Percentiles rank a stretch among this genome's conserved stretches.
These are phyloP conservation scores for Hemitrygon akajei DNA, from an alignment of 2,797 vertebrate genomes.

Conservation along the genomic window DNA sequence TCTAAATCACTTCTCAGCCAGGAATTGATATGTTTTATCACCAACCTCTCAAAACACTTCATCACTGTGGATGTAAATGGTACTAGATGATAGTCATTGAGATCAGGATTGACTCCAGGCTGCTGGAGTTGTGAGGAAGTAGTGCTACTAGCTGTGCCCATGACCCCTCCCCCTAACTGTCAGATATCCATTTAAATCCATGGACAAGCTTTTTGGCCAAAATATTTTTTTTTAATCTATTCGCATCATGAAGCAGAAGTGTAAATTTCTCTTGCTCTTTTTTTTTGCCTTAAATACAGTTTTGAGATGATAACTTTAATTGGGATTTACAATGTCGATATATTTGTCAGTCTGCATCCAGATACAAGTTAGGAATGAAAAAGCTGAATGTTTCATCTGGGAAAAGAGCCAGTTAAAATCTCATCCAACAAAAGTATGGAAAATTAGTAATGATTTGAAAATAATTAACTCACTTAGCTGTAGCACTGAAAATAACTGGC, in stretches of 20 bases:
- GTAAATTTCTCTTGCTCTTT: not conserved
- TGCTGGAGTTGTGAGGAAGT: no score
- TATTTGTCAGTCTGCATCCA: not conserved
- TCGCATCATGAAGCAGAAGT: not conserved
- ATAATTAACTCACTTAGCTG: not conserved
- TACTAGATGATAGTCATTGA: no score
- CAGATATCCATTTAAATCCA: not conserved
- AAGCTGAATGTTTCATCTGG: not conserved
- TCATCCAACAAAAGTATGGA: not conserved
- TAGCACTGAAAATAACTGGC: not conserved
- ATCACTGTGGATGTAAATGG: no score
- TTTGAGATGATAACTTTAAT: not conserved
- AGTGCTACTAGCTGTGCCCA: no score
- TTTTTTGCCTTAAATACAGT: not conserved
- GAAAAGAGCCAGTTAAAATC: not conserved
- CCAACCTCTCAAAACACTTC: no score
- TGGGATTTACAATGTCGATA: not conserved
- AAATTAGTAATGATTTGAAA: not conserved
- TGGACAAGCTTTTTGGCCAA: no score
- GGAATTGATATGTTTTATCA: no score
- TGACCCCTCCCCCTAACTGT: no score
- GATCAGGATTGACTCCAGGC: no score
- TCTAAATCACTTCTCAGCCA: no score
- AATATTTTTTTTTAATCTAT: not conserved
- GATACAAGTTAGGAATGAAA: not conserved